Conservation (phyloP, 2,888 invertebrate species). For the Cremastinae sp. region DNA sequence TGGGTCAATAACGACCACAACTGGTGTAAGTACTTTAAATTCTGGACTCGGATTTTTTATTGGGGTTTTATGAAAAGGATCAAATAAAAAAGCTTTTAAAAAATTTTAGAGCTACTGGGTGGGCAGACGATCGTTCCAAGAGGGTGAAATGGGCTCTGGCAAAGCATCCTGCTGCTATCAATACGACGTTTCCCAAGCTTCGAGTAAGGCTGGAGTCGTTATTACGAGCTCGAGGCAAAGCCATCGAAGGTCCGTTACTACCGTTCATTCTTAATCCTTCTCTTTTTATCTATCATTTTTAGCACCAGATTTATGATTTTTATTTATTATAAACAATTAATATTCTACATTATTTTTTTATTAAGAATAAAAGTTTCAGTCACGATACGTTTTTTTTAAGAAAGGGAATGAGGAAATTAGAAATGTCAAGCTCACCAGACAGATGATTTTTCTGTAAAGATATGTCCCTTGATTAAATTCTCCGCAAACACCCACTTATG, state of each 20-base stretch:
- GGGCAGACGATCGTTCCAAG: conserved; percentile 80
- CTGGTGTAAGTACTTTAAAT: conserved; percentile 65
- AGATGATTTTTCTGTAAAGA: not conserved
- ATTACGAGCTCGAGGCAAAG: conserved; percentile 94
- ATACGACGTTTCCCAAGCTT: conserved; percentile 71
- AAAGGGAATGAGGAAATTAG: not conserved
- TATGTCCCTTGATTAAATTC: not conserved
- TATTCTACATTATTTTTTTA: not conserved
- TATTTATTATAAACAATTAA: not conserved
- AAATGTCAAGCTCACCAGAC: conserved; percentile 30
- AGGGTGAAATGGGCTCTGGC: conserved; percentile 70
- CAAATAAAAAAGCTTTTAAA: not conserved
- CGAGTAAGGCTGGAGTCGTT: conserved; percentile 90
- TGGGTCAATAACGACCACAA: conserved; percentile 72
- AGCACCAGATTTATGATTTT: not conserved
- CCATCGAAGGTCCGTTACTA: conserved; percentile 87
- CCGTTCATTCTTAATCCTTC: not conserved
- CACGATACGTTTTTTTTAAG: not conserved
- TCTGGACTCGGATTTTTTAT: not conserved
- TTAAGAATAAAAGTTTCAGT: no score
- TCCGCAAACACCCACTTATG: conserved; percentile 7
- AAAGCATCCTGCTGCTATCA: conserved; percentile 68
- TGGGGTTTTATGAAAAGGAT: not conserved
- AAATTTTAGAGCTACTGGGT: conserved; percentile 81
- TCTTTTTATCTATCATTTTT: not conserved